Conservation (phyloP, 2,888 invertebrate genomes). For the Pyrgus malvae region DNA sequence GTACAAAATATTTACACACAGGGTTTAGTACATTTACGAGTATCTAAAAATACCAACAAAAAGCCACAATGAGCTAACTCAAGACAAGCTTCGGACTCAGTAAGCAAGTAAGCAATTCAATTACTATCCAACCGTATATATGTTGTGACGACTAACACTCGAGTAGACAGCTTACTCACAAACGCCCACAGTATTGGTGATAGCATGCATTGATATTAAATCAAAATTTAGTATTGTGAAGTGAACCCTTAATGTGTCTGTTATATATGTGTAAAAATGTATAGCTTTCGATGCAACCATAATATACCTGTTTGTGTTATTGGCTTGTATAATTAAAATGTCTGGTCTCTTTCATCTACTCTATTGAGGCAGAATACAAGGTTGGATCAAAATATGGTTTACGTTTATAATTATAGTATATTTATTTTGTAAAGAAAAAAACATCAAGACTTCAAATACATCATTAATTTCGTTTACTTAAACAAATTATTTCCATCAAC, state of each 20-base stretch:
- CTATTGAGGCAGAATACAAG: too few species aligned
- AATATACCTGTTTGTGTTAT: not conserved
- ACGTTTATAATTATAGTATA: too few species aligned
- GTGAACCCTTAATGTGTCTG: conserved; percentile 43
- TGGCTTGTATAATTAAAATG: too few species aligned
- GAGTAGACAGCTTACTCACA: conserved; percentile 63
- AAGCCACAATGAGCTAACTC: conserved; percentile 15
- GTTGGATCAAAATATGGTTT: too few species aligned
- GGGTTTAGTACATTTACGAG: too few species aligned
- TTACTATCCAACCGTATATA: conserved; percentile 45
- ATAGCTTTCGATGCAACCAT: conserved; percentile 18
- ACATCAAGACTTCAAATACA: too few species aligned
- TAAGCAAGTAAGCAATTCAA: conserved; percentile 60
- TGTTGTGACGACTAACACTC: conserved; percentile 65
- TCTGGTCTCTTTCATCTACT: too few species aligned
- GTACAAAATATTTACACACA: too few species aligned
- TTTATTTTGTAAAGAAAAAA: too few species aligned
- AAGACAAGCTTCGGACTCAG: conserved; percentile 44
- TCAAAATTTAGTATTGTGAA: conserved; percentile 16
- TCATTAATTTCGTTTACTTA: too few species aligned
- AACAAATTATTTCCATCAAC: too few species aligned
- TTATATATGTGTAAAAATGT: conserved; percentile 1
- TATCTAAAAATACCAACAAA: conserved; percentile 1
- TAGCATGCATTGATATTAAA: conserved; percentile 51
- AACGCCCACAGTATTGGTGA: conserved; percentile 53